Conservation (phyloP, 1,140 invertebrate species). For the Caligus rogercresseyi region DNA sequence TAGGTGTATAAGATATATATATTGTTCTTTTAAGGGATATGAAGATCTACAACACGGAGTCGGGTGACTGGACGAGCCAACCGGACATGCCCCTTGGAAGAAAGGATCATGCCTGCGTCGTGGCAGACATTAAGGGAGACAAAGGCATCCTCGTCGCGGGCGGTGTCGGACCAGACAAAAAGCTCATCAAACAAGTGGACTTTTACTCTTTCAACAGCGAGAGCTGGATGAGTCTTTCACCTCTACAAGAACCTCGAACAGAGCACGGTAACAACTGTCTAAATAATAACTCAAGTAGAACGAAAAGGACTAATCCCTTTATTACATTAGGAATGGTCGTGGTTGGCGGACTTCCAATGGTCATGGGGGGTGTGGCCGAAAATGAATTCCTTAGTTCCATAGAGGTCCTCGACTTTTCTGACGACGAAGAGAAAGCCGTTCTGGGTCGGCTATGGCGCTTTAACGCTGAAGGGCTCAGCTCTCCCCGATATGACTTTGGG, state of each 20-base stretch:
- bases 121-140: slow-evolving; percentile 7
- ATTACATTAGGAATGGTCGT: slow-evolving; percentile 8
- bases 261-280: slow-evolving; percentile 10
- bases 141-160: slow-evolving; percentile 14
- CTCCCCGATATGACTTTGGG: slow-evolving; percentile 12
- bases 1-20: neutral
- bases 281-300: neutral
- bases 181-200: slow-evolving; percentile 9
- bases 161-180: slow-evolving; percentile 9
- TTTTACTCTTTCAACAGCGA: slow-evolving; percentile 4
- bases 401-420: slow-evolving; percentile 14
- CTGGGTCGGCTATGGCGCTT: slow-evolving; percentile 5
- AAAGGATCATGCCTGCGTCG: slow-evolving; percentile 13
- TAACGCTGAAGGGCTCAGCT: neutral
- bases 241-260: neutral
- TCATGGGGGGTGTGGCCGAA: slow-evolving; percentile 14
- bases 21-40: neutral
- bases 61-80: neutral
- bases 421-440: neutral
- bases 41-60: slow-evolving; percentile 11
- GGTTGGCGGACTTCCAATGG: slow-evolving; percentile 8
- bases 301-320: neutral
- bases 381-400: slow-evolving; percentile 17
- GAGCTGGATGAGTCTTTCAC: neutral
- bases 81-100: neutral